Percentiles rank a stretch among this genome's conserved stretches.
phyloP scores from a whole-genome alignment of 2,888 invertebrate species.

The Polydrusus cervinus region DNA sequence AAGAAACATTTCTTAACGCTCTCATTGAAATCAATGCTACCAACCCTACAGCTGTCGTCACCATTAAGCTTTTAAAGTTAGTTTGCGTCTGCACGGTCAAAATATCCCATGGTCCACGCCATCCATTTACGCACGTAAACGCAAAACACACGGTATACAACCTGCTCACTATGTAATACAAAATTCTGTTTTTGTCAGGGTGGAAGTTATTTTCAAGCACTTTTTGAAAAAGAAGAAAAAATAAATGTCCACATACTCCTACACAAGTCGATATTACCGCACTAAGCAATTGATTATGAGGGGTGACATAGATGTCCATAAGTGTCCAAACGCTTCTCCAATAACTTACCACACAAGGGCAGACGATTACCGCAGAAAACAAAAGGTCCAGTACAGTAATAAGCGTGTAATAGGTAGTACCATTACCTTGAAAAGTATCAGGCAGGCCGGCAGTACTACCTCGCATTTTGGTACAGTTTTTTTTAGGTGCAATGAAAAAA shows the following conservation, averaged over 20 bases:
- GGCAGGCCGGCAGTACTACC: conserved; percentile 80
- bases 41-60: conserved; percentile 79
- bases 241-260: conserved; percentile 81
- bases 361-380: conserved; percentile 82
- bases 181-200: conserved; percentile 80
- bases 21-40: conserved; percentile 80
- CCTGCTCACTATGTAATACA: conserved; percentile 82
- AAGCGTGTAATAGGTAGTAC: conserved; percentile 53
- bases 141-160: conserved; percentile 85
- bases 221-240: conserved; percentile 81
- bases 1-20: conserved; percentile 85
- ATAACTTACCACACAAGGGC: conserved; percentile 88
- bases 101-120: conserved; percentile 89
- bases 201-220: conserved; percentile 75
- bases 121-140: conserved; percentile 88
- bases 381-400: conserved; percentile 81
- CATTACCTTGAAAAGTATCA: conserved; percentile 71
- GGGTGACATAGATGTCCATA: conserved; percentile 82
- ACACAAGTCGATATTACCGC: conserved; percentile 80
- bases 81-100: conserved; percentile 82
- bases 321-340: conserved; percentile 92
- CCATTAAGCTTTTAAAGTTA: conserved; percentile 74
- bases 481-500: conserved; percentile 12
- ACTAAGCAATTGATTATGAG: conserved; percentile 76
- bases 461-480: conserved; percentile 73